Evolutionary conservation across 2,797 vertebrate genomes (phyloP).

Genomic region (Hapalemur alaotrensis): DNA sequence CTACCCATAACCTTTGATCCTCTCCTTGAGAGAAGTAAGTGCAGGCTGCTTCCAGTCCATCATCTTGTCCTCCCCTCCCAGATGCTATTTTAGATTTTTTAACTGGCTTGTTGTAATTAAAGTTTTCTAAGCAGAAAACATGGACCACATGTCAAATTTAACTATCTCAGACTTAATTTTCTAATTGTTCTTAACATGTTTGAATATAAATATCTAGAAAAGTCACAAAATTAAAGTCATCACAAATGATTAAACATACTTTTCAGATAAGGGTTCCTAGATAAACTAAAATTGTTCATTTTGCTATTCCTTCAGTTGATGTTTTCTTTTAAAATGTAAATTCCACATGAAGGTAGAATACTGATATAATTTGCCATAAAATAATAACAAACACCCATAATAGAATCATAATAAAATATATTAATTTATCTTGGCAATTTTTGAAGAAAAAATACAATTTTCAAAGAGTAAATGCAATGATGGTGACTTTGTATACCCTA

Average conservation of each 20-base stretch:
- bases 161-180: background rate
- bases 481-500: background rate
- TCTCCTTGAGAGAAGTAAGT: background rate
- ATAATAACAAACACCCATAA: background rate
- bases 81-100: background rate
- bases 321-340: conserved; percentile 10
- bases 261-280: background rate
- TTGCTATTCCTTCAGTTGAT: background rate
- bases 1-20: background rate
- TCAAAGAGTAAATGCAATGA: background rate
- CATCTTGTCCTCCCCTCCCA: background rate
- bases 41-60: background rate
- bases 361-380: background rate
- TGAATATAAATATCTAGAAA: background rate
- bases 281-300: background rate
- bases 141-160: background rate
- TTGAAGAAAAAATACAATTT: background rate
- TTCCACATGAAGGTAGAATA: background rate
- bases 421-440: background rate
- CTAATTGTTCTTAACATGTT: background rate
- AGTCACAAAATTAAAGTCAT: background rate
- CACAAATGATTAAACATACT: background rate
- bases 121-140: background rate
- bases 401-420: background rate
- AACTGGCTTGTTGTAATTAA: background rate